Conservation (phyloP, 2,797 vertebrate species). For the Phrynocephalus forsythii region DNA sequence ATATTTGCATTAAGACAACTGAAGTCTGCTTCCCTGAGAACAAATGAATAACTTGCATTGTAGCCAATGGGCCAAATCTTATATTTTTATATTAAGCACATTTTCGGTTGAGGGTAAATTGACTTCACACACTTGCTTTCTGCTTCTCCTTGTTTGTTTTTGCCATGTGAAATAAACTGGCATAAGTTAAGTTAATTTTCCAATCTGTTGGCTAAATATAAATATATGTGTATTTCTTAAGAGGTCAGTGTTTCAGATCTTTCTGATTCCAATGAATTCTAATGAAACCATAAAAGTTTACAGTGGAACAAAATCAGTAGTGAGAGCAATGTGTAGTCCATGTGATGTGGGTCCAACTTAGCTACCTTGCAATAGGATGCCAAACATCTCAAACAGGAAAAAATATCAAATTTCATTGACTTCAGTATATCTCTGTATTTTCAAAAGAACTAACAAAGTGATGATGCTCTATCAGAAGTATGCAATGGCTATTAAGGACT, state of each 20-base stretch:
- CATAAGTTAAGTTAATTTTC: conserved; percentile 28
- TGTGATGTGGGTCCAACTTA: neutral
- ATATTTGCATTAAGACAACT: conserved; percentile 28
- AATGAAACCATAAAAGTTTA: neutral
- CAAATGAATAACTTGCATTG: conserved; percentile 4
- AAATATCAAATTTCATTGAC: neutral
- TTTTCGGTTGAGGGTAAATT: conserved; percentile 11
- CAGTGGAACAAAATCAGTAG: neutral
- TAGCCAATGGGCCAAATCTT: conserved; percentile 22
- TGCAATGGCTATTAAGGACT: neutral
- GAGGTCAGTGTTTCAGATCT: neutral
- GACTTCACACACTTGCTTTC: neutral
- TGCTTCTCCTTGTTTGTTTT: conserved; percentile 9
- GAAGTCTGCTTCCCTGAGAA: conserved; percentile 7
- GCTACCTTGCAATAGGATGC: neutral
- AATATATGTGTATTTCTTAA: conserved; percentile 37
- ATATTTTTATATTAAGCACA: conserved; percentile 16
- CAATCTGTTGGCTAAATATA: conserved; percentile 28
- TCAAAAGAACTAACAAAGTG: neutral
- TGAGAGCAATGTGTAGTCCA: neutral
- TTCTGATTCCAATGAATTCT: neutral
- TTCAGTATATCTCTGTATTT: neutral
- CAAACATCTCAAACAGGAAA: neutral
- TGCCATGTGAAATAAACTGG: conserved; percentile 14
- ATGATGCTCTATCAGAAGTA: neutral